Evolutionary conservation across 2,113 vertebrate species (phyloP).

Genomic region (Oncorhynchus gorbuscha): DNA sequence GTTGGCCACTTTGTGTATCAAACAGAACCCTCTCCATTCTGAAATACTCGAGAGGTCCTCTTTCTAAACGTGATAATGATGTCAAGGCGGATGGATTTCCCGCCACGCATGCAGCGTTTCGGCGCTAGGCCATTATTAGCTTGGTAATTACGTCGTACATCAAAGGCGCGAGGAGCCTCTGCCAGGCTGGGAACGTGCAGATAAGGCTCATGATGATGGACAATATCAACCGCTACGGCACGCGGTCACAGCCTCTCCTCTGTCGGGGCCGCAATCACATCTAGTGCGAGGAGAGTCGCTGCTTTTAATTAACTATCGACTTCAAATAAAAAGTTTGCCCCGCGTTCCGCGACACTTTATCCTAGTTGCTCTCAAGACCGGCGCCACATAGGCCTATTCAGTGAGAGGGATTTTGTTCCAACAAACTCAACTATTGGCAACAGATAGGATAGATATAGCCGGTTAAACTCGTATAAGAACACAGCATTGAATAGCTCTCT

Average conservation of each 20-base stretch:
- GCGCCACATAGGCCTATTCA: neutral
- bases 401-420: neutral
- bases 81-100: slow-evolving; percentile 51
- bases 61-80: slow-evolving; percentile 54
- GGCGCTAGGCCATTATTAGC: slow-evolving; percentile 70
- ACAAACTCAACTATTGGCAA: neutral
- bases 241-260: slow-evolving; percentile 12
- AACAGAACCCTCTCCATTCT: slow-evolving; percentile 20
- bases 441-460: neutral
- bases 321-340: slow-evolving; percentile 32
- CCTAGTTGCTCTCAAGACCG: neutral
- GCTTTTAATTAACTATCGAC: slow-evolving; percentile 63
- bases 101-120: slow-evolving; percentile 51
- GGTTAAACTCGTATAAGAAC: neutral
- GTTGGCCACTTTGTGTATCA: neutral
- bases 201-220: slow-evolving; percentile 68
- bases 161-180: slow-evolving; percentile 60
- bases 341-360: neutral
- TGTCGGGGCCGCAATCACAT: slow-evolving; percentile 24
- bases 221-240: slow-evolving; percentile 44
- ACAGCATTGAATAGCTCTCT: neutral
- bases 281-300: slow-evolving; percentile 12
- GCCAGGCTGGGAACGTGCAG: slow-evolving; percentile 59
- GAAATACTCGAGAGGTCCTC: neutral
- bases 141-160: slow-evolving; percentile 76